Evolutionary conservation across 1,140 invertebrate genomes (phyloP), one percentile per base, ranked within the genome.

Genomic region (Scaptomyza graminum): DNA sequence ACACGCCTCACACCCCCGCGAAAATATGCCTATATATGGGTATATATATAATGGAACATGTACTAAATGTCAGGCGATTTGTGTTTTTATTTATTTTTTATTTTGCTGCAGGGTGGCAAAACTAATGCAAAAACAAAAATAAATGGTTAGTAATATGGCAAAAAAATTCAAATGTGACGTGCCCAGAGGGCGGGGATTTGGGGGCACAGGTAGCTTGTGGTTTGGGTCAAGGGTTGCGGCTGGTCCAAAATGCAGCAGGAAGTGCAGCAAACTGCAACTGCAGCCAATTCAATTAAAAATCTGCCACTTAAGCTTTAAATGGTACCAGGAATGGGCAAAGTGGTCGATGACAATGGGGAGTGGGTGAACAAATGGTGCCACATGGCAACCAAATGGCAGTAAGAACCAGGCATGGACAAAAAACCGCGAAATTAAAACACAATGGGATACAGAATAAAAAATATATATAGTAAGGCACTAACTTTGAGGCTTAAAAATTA

Each of bases 231-330:
- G 55, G 65, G 62, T 28, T 37, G 47, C 15, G 12, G 22, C 44
- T 56, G 46, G 44, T 15, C 54, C 49, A 43, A 68, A 67, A 37
- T 70, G 63, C 78, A 73, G 59, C 78, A 63, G 79, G 34, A 64
- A 66, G 28, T 43, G 39, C 61, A 71, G 60, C 60, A 50, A 50
- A 61, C 56, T 55, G 56, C 80, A 74, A 80, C 77, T 87, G 83
- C 82, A 87, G 75, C 83, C 83, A 87, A 79, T 87, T 87, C 83
- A 87, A 87, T 87, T 87, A 87, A 87, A 87, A 87, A 88, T 83
- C 83, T 87, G 83, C 83, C 83, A 87, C 84, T 87, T 87, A 87
- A 79, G 79, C 84, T 75, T 25, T 43, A 67, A 68, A 63, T 50
- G 63, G 16, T 22, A 13, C 47, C 55, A 3, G 50, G 22, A 13